phyloP scores from a whole-genome alignment of 2,888 invertebrate genomes.

The Melinaea menophilus region DNA sequence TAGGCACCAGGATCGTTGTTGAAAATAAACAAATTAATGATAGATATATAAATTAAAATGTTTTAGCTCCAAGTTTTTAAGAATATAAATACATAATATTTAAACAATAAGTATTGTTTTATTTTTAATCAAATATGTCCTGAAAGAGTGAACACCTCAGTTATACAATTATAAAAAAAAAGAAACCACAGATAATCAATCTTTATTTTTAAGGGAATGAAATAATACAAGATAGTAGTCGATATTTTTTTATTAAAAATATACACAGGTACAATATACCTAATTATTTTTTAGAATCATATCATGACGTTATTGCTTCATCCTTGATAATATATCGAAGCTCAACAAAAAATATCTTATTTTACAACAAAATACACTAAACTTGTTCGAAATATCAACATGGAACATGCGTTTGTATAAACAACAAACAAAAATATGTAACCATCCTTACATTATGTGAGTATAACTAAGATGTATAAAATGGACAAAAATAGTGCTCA shows the following conservation, averaged over 20 bases:
- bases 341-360: conserved; percentile 21
- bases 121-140: conserved; percentile 12
- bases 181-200: conserved; percentile 15
- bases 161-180: background rate
- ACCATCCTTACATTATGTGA: conserved; percentile 12
- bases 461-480: conserved; percentile 27
- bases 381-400: conserved; percentile 16
- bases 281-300: conserved; percentile 38
- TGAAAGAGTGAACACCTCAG: no score
- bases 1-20: conserved; percentile 52
- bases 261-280: conserved; percentile 54
- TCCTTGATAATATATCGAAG: conserved; percentile 28
- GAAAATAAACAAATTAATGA: conserved; percentile 48
- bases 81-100: conserved; percentile 65
- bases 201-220: background rate
- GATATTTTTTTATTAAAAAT: conserved; percentile 64
- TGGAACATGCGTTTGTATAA: conserved; percentile 14
- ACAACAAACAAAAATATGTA: conserved; percentile 25
- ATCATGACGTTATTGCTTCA: conserved; percentile 50
- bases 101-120: conserved; percentile 40
- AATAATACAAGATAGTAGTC: conserved; percentile 34
- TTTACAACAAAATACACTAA: conserved; percentile 14
- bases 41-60: conserved; percentile 63
- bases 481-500: conserved; percentile 59
- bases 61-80: conserved; percentile 74